phyloP scores from a whole-genome alignment of 1,140 invertebrate species.

The Leptopilina boulardi region DNA sequence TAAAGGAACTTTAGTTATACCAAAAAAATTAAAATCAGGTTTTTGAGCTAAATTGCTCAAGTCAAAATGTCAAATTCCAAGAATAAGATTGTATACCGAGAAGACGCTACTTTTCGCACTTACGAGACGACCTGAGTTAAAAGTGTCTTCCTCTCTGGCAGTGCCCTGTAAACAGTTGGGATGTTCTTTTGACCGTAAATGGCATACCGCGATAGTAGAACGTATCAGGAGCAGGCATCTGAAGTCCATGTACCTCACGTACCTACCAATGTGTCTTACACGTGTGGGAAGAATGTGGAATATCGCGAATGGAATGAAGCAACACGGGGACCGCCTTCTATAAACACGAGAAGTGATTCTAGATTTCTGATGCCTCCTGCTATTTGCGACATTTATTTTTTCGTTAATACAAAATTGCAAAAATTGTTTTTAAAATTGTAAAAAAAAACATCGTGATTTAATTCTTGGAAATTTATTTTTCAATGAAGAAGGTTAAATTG shows the following conservation, averaged over 20 bases:
- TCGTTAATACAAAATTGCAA: too few relatives aligned
- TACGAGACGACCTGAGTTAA: neutral
- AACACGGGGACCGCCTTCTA: constrained; percentile 61
- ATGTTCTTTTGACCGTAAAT: constrained; percentile 70
- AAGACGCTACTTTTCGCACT: constrained; percentile 13
- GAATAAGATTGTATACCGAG: neutral
- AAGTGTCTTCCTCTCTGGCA: neutral
- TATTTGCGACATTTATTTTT: too few relatives aligned
- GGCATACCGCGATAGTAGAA: constrained; percentile 61
- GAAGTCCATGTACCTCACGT: constrained; percentile 57
- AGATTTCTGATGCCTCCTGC: neutral
- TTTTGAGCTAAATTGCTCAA: too few relatives aligned
- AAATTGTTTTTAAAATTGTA: too few relatives aligned
- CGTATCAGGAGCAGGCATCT: constrained; percentile 71
- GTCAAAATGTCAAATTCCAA: too few relatives aligned
- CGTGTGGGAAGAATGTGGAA: constrained; percentile 75
- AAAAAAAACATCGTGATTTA: neutral
- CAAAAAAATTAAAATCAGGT: too few relatives aligned
- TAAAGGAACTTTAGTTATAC: too few relatives aligned
- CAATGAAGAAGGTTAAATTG: neutral
- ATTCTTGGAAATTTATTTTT: neutral
- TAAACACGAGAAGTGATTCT: constrained; percentile 25
- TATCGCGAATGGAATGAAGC: constrained; percentile 72
- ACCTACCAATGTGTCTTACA: constrained; percentile 68
- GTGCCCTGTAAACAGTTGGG: constrained; percentile 67